These are phyloP conservation scores for Asarcornis scutulata DNA, from an alignment of 2,113 vertebrate genomes.

Conservation along the genomic window DNA sequence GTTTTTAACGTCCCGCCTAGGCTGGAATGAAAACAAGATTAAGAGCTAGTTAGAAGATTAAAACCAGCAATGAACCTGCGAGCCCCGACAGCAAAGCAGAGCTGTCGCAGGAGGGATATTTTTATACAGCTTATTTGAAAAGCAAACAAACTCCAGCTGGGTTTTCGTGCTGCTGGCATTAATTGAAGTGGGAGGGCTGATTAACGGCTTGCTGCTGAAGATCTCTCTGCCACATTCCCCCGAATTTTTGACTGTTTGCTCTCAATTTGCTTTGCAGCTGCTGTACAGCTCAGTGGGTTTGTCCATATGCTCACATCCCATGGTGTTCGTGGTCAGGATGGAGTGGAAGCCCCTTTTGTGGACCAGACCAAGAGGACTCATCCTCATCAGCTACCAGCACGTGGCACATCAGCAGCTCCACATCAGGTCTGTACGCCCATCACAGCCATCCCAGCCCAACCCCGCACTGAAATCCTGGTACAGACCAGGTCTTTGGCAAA, in stretches of 20 bases:
- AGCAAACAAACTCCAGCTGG: slow-evolving; percentile 27
- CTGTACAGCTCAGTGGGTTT: background rate
- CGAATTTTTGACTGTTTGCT: background rate
- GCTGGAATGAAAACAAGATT: background rate
- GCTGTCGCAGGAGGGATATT: background rate
- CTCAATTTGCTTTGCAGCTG: background rate
- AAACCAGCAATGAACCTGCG: background rate
- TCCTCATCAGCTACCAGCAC: background rate
- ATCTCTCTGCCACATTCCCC: background rate
- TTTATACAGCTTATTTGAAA: slow-evolving; percentile 7
- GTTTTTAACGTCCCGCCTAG: background rate
- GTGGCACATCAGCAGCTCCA: background rate
- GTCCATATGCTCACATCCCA: background rate
- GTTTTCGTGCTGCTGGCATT: background rate
- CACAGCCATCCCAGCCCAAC: background rate
- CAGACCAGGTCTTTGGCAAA: background rate
- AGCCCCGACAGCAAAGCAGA: background rate
- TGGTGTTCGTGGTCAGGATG: background rate
- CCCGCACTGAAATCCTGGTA: background rate
- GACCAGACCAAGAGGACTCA: background rate
- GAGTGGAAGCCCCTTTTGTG: background rate
- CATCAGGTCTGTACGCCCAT: background rate
- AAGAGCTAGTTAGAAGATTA: background rate
- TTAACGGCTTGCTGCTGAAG: background rate
- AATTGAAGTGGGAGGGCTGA: background rate